Base-by-base conservation (phyloP, 2,797 vertebrate species). In the Antrozous pallidus region DNA sequence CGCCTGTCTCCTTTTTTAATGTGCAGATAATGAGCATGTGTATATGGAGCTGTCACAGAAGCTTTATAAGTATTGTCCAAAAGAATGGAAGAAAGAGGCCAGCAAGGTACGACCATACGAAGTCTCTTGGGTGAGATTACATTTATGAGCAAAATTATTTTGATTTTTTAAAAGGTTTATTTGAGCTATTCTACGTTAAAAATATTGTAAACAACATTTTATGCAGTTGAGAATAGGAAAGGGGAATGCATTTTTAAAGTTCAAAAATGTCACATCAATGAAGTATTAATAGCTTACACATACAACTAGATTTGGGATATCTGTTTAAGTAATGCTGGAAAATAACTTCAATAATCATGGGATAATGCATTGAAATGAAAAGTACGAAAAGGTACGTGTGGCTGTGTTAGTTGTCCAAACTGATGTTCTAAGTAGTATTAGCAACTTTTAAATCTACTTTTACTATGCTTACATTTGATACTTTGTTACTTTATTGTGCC, bases 41-140 rank as follows among this genome's bases (percentile, higher is more conserved):
- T 99, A 99, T 96, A 99, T 99, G 99, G 99, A 99, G 95, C 97
- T 99, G 96, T 98, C 99, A 96, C 99, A 99, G 98, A 99, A 99
- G 96, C 98, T 99, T 87, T 99, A 99, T 97, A 99, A 99, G 96
- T 99, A 99, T 97, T 99, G 99, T 95, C 99, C 99, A 88, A 99
- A 99, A 98, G 99, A 99, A 96, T 99, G 99, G 99, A 99, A 99
- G 98, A 99, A 99, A 97, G 99, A 99, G 98, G 99, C 99, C 97
- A 99, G 99, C 98, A 99, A 99, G 99, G 99, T 99, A 98, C 98
- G 98, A 96, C 98, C 96, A 95, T 98, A 91, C 94, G 97, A 95
- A 98, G 95, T 98, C 97, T 96, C 97, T 97, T 97, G 97, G 97
- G 97, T 98, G 97, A 97, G 97, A 97, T 97, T 96, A 95, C 96